Percentiles rank a stretch among this genome's conserved stretches.
These are phyloP conservation scores for Limnephilus auricula DNA, from an alignment of 2,888 invertebrate species.

Conservation along the genomic window DNA sequence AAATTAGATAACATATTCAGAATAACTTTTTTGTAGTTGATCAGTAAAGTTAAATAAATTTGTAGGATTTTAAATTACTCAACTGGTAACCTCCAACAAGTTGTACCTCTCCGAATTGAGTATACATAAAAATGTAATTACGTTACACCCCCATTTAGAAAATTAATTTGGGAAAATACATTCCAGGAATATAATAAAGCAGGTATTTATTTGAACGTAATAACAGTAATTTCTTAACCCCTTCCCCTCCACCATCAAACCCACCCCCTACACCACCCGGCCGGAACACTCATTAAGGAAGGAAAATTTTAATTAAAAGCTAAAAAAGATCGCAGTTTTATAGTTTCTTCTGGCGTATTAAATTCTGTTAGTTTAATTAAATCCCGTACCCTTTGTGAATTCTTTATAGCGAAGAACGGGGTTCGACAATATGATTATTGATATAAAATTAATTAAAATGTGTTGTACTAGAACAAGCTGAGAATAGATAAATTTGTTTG, in stretches of 20 bases:
- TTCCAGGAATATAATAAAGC: conserved; percentile 51
- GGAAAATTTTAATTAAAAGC: conserved; percentile 66
- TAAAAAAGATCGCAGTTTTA: conserved; percentile 64
- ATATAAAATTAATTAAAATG: background rate
- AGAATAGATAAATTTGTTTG: too few relatives aligned
- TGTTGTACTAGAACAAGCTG: background rate
- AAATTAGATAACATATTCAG: too few relatives aligned
- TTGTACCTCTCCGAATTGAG: conserved; percentile 13
- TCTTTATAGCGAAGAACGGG: conserved; percentile 13
- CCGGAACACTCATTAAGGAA: conserved; percentile 65
- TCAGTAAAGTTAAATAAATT: too few relatives aligned
- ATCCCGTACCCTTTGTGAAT: conserved; percentile 20
- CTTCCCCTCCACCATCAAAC: background rate
- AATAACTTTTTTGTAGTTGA: too few relatives aligned
- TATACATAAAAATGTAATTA: conserved; percentile 49
- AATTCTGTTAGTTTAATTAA: conserved; percentile 63
- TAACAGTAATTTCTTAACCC: conserved; percentile 52
- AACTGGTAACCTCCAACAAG: background rate
- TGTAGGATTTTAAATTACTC: too few relatives aligned
- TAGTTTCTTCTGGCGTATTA: conserved; percentile 61
- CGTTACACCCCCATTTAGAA: conserved; percentile 41
- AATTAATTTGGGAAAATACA: conserved; percentile 53
- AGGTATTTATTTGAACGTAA: conserved; percentile 53
- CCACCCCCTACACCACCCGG: conserved; percentile 20
- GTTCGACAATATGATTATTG: conserved; percentile 35